phyloP scores from a whole-genome alignment of 2,888 invertebrate species.

The Cephus sareptanus region DNA sequence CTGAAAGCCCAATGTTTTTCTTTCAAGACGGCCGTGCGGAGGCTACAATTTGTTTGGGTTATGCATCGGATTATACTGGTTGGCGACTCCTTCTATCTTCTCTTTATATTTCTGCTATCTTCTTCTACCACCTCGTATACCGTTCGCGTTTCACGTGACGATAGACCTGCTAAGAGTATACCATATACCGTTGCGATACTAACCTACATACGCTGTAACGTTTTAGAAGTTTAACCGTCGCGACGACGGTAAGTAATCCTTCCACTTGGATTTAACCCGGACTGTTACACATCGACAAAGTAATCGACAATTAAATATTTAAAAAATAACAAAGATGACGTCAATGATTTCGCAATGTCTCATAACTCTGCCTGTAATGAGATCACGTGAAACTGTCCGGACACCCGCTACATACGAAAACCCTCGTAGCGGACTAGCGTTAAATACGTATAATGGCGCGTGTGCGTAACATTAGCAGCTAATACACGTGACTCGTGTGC shows the following conservation, averaged over 20 bases:
- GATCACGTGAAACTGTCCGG: background rate
- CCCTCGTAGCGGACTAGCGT: background rate
- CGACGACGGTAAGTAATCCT: background rate
- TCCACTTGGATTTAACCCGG: background rate
- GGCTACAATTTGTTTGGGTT: background rate
- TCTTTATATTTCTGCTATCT: background rate
- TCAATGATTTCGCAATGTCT: background rate
- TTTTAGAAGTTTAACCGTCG: background rate
- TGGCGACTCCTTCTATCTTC: background rate
- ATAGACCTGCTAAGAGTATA: background rate
- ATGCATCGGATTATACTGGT: background rate
- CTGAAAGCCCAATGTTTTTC: too few species aligned
- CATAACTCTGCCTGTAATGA: background rate
- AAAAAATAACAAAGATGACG: background rate
- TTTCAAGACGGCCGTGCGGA: too few species aligned
- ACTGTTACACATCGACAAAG: background rate
- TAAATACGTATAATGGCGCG: background rate
- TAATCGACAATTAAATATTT: background rate
- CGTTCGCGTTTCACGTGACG: background rate
- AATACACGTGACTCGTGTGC: background rate
- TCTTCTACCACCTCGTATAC: background rate
- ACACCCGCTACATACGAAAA: background rate
- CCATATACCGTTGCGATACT: constrained; percentile 48
- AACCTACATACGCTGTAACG: constrained; percentile 44
- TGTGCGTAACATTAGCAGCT: background rate